Evolutionary conservation across 2,888 invertebrate genomes (phyloP), one percentile per base, ranked within the genome.

Genomic region (Pilophorus perplexus): DNA sequence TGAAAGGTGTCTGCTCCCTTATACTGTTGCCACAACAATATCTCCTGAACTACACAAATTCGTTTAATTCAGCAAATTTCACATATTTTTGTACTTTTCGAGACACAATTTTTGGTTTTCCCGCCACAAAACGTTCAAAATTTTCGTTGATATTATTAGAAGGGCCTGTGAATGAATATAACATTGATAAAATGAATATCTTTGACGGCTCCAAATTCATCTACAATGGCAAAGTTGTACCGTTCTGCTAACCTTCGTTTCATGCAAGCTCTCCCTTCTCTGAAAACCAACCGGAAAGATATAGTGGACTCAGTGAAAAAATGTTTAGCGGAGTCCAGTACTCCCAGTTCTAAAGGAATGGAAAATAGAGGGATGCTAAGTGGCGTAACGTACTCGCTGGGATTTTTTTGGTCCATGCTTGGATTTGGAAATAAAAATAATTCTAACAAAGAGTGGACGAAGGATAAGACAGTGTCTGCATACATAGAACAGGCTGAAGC

Each of bases 401-500:
- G 55, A 25, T 55, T 38, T 37, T 37, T 55, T 25, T 55, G 55
- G 55, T 55, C 55, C 1, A 38, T 55, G 55, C 55, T 55, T n/a
- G 55, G 55, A 14, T 38, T 55, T 38, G 55, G 55, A 16, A 22
- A 20, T 12, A 40, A 55, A 23, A 33, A 54, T 1, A 64, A 27
- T 10, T 54, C 1, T 20, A 62, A 44, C 27, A 33, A 52, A 23
- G 59, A 59, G 23, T 67, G 55, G 64, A 64, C 22, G 25, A 54
- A 23, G 27, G 65, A 68, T 27, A 66, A 44, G 28, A 54, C 60
- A 6, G 50, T 68, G 6, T 60, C 62, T 4, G 28, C 48, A 3
- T 52, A 62, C 12, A 66, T 68, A 20, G 60, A 66, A 33, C 44
- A 54, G 20, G 68, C 68, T 2, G 66, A 68, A 62, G n/a, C 18